These are phyloP conservation scores for Channallabes apus DNA, from an alignment of 2,797 vertebrate genomes.

Conservation along the genomic window DNA sequence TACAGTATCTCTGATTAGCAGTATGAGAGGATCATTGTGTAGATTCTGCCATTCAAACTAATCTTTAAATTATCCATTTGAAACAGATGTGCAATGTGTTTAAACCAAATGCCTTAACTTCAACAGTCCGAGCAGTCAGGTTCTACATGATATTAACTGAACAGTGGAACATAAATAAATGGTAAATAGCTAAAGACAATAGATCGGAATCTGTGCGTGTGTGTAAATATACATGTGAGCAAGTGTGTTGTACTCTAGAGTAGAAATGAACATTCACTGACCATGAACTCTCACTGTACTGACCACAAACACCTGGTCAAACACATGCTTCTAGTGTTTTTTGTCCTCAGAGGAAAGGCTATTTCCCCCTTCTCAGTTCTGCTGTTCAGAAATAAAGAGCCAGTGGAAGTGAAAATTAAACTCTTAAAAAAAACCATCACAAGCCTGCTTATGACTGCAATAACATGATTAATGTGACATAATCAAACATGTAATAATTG, in stretches of 20 bases:
- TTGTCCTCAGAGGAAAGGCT: too few species aligned
- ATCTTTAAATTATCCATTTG: neutral
- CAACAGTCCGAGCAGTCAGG: neutral
- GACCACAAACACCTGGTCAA: neutral
- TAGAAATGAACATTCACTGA: neutral
- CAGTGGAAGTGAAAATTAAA: too few species aligned
- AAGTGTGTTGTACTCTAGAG: neutral
- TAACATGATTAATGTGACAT: too few species aligned
- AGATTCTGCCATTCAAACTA: neutral
- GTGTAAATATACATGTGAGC: neutral
- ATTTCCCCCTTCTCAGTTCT: too few species aligned
- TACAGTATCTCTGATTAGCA: neutral
- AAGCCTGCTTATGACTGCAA: neutral
- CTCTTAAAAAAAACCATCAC: neutral
- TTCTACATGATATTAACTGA: neutral
- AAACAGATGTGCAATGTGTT: neutral
- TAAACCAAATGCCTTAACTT: neutral
- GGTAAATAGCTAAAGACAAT: neutral
- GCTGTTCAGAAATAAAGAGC: too few species aligned
- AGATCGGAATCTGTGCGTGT: neutral
- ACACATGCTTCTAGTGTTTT: neutral
- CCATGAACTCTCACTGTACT: neutral
- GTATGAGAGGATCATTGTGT: neutral
- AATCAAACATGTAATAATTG: neutral
- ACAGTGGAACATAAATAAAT: neutral